Percentiles rank a stretch among this genome's conserved stretches.
These are phyloP conservation scores for Shinisaurus crocodilurus DNA, from an alignment of 2,113 vertebrate species.

Conservation along the genomic window DNA sequence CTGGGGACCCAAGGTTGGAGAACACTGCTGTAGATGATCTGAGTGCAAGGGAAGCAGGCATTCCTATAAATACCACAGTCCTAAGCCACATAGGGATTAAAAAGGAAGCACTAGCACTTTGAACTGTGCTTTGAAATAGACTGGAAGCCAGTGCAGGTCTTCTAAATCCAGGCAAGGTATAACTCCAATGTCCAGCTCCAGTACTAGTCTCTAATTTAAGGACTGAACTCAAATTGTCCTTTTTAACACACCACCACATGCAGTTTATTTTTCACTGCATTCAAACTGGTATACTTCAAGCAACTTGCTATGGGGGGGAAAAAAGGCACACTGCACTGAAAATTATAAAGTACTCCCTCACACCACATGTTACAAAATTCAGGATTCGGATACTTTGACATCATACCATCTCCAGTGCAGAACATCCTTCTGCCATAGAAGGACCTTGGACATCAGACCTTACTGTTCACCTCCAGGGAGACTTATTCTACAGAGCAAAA, in stretches of 20 bases:
- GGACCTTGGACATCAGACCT: fast-evolving
- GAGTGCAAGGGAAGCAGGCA: neutral
- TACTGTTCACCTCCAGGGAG: slow-evolving; percentile 23
- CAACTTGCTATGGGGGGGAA: neutral
- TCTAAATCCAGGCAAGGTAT: neutral
- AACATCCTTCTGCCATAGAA: neutral
- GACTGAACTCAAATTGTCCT: neutral
- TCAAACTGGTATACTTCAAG: neutral
- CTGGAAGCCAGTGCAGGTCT: neutral
- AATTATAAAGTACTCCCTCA: neutral
- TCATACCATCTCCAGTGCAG: neutral
- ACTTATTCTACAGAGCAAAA: neutral
- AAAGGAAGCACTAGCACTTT: neutral
- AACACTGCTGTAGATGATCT: slow-evolving; percentile 10
- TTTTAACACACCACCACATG: neutral
- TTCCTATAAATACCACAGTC: neutral
- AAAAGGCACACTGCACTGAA: neutral
- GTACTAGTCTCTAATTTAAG: neutral
- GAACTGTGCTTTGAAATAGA: neutral
- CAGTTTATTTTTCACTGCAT: neutral
- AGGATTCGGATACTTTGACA: neutral
- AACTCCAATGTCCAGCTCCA: neutral
- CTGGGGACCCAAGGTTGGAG: too few relatives aligned
- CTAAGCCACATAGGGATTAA: neutral
- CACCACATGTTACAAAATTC: neutral